A percentile compares a stretch with the other conserved stretches of the same genome.
Conservation (phyloP, 2,888 invertebrate species). For the Dioctria rufipes region DNA sequence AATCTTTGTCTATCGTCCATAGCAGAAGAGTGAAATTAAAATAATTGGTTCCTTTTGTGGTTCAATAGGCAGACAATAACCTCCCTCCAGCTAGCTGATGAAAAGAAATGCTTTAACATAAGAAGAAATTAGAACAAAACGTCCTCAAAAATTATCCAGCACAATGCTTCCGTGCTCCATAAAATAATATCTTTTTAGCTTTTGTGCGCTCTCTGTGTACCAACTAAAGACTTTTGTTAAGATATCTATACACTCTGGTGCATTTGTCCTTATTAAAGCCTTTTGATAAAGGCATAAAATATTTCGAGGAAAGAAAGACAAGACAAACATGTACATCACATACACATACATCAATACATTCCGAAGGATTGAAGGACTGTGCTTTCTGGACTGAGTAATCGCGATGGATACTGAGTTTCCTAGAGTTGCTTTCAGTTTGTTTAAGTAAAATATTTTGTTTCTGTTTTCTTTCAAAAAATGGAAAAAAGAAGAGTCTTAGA, state of each 20-base stretch:
- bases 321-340: background rate
- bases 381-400: conserved; percentile 1
- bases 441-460: too few relatives aligned
- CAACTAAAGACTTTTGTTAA: conserved; percentile 8
- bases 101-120: conserved; percentile 15
- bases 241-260: conserved; percentile 13
- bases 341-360: too few relatives aligned
- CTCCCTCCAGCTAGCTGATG: background rate
- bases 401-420: background rate
- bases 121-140: conserved; percentile 20
- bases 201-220: background rate
- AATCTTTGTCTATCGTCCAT: too few relatives aligned
- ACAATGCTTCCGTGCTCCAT: conserved; percentile 8
- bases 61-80: conserved; percentile 7
- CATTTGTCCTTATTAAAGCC: conserved; percentile 8
- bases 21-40: background rate
- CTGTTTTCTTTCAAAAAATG: too few relatives aligned
- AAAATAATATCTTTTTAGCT: background rate
- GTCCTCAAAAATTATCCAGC: conserved; percentile 14
- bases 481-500: too few relatives aligned
- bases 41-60: background rate
- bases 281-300: conserved; percentile 5
- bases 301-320: background rate
- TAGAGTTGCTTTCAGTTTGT: background rate
- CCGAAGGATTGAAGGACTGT: background rate